These are phyloP conservation scores for Plectropomus leopardus DNA, from an alignment of 2,113 vertebrate genomes.

Conservation along the genomic window DNA sequence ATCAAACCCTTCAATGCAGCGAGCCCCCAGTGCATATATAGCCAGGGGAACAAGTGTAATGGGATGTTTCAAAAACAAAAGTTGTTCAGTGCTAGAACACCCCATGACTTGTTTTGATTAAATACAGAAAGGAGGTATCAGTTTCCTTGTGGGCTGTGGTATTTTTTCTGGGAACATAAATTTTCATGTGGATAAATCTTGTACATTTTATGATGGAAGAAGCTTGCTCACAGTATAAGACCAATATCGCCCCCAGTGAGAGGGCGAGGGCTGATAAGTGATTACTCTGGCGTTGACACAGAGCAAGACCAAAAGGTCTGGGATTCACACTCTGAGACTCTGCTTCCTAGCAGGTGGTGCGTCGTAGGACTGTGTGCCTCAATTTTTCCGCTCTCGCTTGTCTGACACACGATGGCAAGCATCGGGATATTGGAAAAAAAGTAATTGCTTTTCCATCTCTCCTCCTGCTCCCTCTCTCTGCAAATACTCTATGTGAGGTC, in stretches of 20 bases:
- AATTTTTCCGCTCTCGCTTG: constrained; percentile 44
- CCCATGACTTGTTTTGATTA: constrained; percentile 44
- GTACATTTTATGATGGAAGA: constrained; percentile 3
- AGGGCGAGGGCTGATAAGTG: constrained; percentile 35
- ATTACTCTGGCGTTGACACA: constrained; percentile 43
- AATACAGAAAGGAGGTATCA: constrained; percentile 24
- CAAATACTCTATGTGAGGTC: constrained; percentile 19
- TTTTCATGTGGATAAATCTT: not conserved
- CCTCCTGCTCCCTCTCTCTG: constrained; percentile 17
- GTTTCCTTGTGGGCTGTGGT: not conserved
- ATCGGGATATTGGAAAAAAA: constrained; percentile 43
- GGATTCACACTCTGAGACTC: constrained; percentile 40
- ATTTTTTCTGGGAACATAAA: constrained; percentile 9
- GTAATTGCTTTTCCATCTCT: constrained; percentile 65
- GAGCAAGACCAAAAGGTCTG: constrained; percentile 46
- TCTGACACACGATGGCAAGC: constrained; percentile 50
- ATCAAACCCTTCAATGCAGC: constrained; percentile 54
- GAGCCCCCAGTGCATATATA: constrained; percentile 18
- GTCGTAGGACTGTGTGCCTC: constrained; percentile 13
- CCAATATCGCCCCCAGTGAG: constrained; percentile 3
- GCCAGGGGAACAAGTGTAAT: constrained; percentile 40
- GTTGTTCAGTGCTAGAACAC: constrained; percentile 27
- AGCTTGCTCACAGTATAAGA: constrained; percentile 13
- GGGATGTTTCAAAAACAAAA: constrained; percentile 62
- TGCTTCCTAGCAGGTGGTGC: constrained; percentile 43